These are phyloP conservation scores for Cheiracanthium punctorium DNA, from an alignment of 2,888 invertebrate genomes.

Conservation along the genomic window DNA sequence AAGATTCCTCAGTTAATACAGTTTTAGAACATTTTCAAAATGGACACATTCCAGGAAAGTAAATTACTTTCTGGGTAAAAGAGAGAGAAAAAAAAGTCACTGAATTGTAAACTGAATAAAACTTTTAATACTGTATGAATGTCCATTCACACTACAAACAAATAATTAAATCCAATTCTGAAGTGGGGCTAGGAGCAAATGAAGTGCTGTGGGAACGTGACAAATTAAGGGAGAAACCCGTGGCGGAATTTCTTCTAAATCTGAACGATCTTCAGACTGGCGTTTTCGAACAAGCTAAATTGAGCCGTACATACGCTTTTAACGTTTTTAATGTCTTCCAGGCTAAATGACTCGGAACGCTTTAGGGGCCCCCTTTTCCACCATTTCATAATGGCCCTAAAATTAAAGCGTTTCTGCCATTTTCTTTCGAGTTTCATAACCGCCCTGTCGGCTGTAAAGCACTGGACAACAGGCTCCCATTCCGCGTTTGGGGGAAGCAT, in stretches of 20 bases:
- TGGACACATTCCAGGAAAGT: no score
- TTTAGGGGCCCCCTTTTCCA: constrained; percentile 35
- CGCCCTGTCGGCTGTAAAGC: neutral
- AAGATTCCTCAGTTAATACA: no score
- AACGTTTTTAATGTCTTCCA: constrained; percentile 68
- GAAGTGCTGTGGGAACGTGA: constrained; percentile 51
- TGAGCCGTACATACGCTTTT: constrained; percentile 64
- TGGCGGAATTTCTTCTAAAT: constrained; percentile 11
- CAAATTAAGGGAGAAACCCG: constrained; percentile 38
- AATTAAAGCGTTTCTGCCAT: constrained; percentile 61
- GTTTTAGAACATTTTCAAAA: no score
- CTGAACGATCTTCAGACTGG: neutral
- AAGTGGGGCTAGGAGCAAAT: constrained; percentile 46
- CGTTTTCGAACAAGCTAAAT: constrained; percentile 51
- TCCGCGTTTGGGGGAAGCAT: neutral
- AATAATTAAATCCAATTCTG: constrained; percentile 65
- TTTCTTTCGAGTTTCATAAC: constrained; percentile 50
- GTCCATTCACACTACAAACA: constrained; percentile 30
- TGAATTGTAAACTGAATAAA: no score
- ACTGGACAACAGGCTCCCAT: neutral
- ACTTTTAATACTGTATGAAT: neutral
- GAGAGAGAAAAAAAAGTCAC: no score
- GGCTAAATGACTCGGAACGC: constrained; percentile 59
- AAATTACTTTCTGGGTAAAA: no score
- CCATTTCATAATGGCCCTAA: constrained; percentile 59